Percentiles rank a stretch among this genome's conserved stretches.
Evolutionary conservation across 2,797 vertebrate genomes (phyloP).

Genomic region (Sebastes steindachneri): DNA sequence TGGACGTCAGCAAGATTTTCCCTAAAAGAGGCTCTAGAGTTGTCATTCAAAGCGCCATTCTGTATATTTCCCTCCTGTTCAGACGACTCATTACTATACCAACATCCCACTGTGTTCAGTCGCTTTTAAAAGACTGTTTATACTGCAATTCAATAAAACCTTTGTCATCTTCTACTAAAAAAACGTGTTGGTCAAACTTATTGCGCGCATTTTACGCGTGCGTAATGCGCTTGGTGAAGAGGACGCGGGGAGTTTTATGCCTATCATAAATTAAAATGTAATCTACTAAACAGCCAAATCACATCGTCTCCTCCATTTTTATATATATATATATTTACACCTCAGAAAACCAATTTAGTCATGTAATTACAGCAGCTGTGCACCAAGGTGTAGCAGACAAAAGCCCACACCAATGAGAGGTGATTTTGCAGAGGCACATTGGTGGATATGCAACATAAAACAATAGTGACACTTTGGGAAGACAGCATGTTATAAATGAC

Average conservation of each 20-base stretch:
- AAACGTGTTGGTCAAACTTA: constrained; percentile 30
- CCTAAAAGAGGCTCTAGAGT: constrained; percentile 44
- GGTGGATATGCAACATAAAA: neutral
- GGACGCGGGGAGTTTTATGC: neutral
- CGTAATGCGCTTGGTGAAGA: neutral
- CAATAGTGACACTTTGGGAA: neutral
- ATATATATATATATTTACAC: too few relatives aligned
- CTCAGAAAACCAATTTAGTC: neutral
- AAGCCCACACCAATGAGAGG: neutral
- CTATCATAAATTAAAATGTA: neutral
- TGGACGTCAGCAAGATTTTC: constrained; percentile 59
- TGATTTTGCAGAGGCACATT: neutral
- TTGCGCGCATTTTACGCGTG: constrained; percentile 50
- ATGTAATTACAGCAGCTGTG: neutral
- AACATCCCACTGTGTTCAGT: constrained; percentile 55
- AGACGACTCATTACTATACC: constrained; percentile 30
- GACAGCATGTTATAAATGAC: neutral
- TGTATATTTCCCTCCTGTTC: constrained; percentile 51
- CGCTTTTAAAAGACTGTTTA: constrained; percentile 74
- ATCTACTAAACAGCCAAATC: neutral
- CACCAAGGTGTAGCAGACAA: neutral
- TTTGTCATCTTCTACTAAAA: constrained; percentile 68
- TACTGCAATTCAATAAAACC: constrained; percentile 77
- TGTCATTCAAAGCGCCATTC: constrained; percentile 51
- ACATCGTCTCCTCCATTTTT: neutral